phyloP scores from a whole-genome alignment of 2,797 vertebrate species.

The Uromys caudimaculatus region DNA sequence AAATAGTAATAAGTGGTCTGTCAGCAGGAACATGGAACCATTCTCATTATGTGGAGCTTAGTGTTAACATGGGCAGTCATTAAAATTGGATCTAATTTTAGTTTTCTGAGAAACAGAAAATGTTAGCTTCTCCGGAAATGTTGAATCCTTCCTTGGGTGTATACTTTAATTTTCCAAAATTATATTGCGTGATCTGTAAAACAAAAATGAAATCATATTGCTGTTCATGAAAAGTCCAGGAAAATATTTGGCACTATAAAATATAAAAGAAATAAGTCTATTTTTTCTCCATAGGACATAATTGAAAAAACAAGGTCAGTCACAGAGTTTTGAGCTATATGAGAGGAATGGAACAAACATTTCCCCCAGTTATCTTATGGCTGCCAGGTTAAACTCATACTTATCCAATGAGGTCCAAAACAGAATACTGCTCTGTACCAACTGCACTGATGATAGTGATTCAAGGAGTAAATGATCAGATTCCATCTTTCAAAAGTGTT shows the following conservation, averaged over 20 bases:
- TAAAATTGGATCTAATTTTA: slow-evolving; percentile 70
- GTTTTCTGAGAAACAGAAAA: slow-evolving; percentile 64
- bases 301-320: slow-evolving; percentile 65
- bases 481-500: slow-evolving; percentile 63
- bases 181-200: slow-evolving; percentile 65
- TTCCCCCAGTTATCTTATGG: slow-evolving; percentile 60
- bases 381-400: slow-evolving; percentile 70
- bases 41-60: slow-evolving; percentile 61
- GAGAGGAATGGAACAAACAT: slow-evolving; percentile 39
- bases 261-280: slow-evolving; percentile 28
- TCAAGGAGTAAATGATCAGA: slow-evolving; percentile 75
- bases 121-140: slow-evolving; percentile 63
- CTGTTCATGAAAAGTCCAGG: slow-evolving; percentile 47
- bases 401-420: slow-evolving; percentile 80
- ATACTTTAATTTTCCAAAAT: slow-evolving; percentile 69
- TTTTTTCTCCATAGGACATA: slow-evolving; percentile 51
- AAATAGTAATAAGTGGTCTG: slow-evolving; percentile 45
- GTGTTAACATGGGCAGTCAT: slow-evolving; percentile 56
- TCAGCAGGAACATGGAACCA: slow-evolving; percentile 61
- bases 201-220: slow-evolving; percentile 59
- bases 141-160: slow-evolving; percentile 52
- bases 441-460: slow-evolving; percentile 77
- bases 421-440: slow-evolving; percentile 49
- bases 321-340: slow-evolving; percentile 55
- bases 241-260: slow-evolving; percentile 52